phyloP scores from a whole-genome alignment of 2,797 vertebrate genomes.

The Acridotheres tristis region DNA sequence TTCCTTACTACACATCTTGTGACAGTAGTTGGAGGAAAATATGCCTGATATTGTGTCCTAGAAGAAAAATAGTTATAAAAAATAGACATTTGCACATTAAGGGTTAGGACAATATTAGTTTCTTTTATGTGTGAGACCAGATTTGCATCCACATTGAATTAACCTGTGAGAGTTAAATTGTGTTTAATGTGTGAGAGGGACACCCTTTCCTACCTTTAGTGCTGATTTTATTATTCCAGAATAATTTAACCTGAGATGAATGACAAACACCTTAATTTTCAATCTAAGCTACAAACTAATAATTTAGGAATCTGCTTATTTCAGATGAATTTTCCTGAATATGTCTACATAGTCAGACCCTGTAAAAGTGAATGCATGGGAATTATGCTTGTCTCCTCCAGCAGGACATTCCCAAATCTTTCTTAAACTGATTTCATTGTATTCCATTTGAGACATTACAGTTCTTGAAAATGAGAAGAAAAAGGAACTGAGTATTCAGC shows the following conservation, averaged over 20 bases:
- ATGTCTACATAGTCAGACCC: not conserved
- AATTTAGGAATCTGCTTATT: not conserved
- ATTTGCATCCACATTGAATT: not conserved
- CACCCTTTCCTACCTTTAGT: not conserved
- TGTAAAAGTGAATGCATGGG: not conserved
- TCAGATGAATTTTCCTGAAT: not conserved
- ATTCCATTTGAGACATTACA: not conserved
- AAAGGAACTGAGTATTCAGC: not conserved
- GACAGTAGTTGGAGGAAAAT: not conserved
- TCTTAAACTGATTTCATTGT: not conserved
- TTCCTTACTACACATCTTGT: not conserved
- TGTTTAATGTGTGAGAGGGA: not conserved
- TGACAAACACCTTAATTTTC: not conserved
- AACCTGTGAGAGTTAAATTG: not conserved
- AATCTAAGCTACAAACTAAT: not conserved
- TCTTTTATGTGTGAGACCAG: not conserved
- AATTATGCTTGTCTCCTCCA: not conserved
- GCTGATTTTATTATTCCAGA: not conserved
- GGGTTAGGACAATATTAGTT: not conserved
- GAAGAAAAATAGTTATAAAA: not conserved
- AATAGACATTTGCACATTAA: not conserved
- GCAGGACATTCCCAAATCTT: not conserved
- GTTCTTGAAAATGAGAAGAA: not conserved
- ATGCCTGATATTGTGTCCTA: not conserved
- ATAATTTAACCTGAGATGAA: not conserved